phyloP scores from a whole-genome alignment of 2,888 invertebrate genomes.

The Cordylochernes scorpioides region DNA sequence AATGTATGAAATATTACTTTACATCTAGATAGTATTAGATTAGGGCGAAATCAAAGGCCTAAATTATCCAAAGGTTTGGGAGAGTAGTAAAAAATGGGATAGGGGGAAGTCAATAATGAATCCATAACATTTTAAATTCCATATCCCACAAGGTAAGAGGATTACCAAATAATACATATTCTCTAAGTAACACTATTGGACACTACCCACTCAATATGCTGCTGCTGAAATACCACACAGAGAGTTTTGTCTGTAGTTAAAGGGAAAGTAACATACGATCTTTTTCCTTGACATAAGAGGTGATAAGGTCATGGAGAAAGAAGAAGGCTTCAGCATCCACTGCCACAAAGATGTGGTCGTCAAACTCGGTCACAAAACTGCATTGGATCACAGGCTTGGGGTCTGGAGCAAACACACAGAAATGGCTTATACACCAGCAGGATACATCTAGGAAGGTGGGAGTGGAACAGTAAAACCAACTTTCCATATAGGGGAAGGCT shows the following conservation, averaged over 20 bases:
- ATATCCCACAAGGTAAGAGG: too few species aligned
- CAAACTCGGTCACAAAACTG: constrained; percentile 92
- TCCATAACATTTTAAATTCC: too few species aligned
- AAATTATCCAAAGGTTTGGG: too few species aligned
- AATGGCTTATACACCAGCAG: background rate
- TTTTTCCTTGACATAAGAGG: constrained; percentile 79
- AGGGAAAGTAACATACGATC: constrained; percentile 26
- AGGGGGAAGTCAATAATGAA: too few species aligned
- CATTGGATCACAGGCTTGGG: constrained; percentile 66
- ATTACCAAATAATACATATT: too few species aligned
- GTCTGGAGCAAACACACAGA: constrained; percentile 16
- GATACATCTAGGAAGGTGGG: too few species aligned
- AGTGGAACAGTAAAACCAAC: too few species aligned
- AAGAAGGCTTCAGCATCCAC: constrained; percentile 95
- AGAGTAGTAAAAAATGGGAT: too few species aligned
- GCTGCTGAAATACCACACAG: background rate
- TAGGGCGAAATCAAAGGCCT: too few species aligned
- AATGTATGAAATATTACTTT: too few species aligned
- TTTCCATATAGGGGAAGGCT: too few species aligned
- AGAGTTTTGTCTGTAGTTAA: background rate
- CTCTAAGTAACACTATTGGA: background rate
- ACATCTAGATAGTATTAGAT: too few species aligned
- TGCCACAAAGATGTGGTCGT: constrained; percentile 90
- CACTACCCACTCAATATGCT: background rate
- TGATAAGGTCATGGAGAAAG: constrained; percentile 85